Percentiles rank a stretch among this genome's conserved stretches.
Conservation (phyloP, 2,113 vertebrate species). For the Thamnophis sirtalis region DNA sequence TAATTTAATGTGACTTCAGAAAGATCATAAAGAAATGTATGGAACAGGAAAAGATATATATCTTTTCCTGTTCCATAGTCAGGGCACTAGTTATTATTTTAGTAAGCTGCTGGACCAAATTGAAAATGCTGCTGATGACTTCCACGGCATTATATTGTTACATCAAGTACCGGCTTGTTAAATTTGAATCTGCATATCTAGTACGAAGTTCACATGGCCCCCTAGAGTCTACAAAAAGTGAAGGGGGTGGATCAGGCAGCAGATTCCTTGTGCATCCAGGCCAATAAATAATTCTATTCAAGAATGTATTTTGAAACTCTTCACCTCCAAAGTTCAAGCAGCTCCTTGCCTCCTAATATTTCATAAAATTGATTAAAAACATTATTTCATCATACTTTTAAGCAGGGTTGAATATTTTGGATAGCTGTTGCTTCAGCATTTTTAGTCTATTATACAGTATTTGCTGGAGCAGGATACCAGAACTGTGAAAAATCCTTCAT, state of each 20-base stretch:
- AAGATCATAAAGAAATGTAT: not conserved
- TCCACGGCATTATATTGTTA: not conserved
- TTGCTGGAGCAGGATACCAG: not conserved
- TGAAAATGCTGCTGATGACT: not conserved
- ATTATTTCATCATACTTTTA: not conserved
- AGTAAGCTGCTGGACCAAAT: not conserved
- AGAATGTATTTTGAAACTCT: not conserved
- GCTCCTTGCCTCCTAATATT: not conserved
- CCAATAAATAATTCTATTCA: not conserved
- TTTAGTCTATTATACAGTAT: not conserved
- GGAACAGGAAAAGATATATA: not conserved
- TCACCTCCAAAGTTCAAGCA: not conserved
- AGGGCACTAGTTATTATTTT: not conserved
- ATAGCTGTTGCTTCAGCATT: not conserved
- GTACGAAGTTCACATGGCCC: not conserved
- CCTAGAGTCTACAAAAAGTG: not conserved
- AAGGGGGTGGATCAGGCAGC: not conserved
- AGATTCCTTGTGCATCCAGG: not conserved
- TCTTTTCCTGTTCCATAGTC: not conserved
- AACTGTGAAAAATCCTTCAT: not conserved
- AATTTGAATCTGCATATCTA: not conserved
- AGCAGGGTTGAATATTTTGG: not conserved
- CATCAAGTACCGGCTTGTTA: not conserved
- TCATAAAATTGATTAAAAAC: not conserved
- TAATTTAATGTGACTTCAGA: not conserved